Evolutionary conservation across 2,888 invertebrate genomes (phyloP).

Genomic region (Hypselothyrea guttata): DNA sequence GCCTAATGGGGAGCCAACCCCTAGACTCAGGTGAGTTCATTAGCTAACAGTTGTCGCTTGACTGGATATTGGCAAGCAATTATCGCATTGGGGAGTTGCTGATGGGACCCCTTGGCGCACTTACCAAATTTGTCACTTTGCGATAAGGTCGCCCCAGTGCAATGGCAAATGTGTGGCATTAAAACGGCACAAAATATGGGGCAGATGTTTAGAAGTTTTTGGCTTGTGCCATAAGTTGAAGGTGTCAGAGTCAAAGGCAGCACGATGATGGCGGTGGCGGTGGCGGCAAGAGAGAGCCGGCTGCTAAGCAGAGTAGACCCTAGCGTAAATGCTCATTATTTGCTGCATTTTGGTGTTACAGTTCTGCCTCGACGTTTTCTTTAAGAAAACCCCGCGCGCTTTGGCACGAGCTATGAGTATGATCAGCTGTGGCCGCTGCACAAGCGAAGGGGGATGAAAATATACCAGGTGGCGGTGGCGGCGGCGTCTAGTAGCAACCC

Average conservation of each 20-base stretch:
- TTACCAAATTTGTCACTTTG: constrained; percentile 66
- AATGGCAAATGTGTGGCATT: constrained; percentile 54
- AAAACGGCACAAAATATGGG: constrained; percentile 74
- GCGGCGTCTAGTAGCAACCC: constrained; percentile 61
- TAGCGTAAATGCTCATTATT: constrained; percentile 59
- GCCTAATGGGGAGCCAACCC: constrained; percentile 29
- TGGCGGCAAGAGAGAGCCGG: constrained; percentile 58
- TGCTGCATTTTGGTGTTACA: constrained; percentile 71
- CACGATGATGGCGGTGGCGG: constrained; percentile 13
- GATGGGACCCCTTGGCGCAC: constrained; percentile 48
- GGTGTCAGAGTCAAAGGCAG: constrained; percentile 61
- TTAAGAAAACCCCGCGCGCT: constrained; percentile 69
- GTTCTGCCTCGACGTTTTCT: constrained; percentile 47
- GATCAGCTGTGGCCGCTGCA: constrained; percentile 66
- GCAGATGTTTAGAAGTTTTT: constrained; percentile 68
- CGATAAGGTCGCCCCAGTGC: constrained; percentile 48
- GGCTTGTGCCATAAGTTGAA: constrained; percentile 74
- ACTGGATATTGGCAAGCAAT: constrained; percentile 37
- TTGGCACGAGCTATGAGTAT: constrained; percentile 71
- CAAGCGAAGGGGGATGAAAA: constrained; percentile 67
- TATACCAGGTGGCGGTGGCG: constrained; percentile 58
- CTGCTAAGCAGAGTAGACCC: constrained; percentile 42
- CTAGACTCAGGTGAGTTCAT: constrained; percentile 32
- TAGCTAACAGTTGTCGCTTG: constrained; percentile 30
- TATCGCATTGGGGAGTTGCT: constrained; percentile 42